Evolutionary conservation across 2,797 vertebrate species (phyloP).

Genomic region (Cetoscarus ocellatus): DNA sequence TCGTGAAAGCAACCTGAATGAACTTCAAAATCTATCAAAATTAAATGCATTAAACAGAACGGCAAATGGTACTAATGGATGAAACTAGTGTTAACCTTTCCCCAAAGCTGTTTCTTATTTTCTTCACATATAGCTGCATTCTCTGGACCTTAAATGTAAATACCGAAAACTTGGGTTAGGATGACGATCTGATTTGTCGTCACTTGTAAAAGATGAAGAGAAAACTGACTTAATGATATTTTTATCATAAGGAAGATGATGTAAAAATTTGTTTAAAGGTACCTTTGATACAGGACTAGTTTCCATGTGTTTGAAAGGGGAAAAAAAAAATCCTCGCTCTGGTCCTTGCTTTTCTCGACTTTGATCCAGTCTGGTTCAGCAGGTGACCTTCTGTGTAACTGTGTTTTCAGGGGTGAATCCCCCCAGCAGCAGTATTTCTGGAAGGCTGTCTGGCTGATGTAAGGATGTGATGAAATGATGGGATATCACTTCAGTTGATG

Average conservation of each 20-base stretch:
- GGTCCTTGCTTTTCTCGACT: conserved; percentile 16
- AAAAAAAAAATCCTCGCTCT: conserved; percentile 2
- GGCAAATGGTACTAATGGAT: too few species aligned
- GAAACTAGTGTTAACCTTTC: too few species aligned
- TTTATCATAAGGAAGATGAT: conserved; percentile 21
- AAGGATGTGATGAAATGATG: conserved; percentile 71
- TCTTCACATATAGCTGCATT: too few species aligned
- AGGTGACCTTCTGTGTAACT: conserved; percentile 28
- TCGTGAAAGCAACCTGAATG: too few species aligned
- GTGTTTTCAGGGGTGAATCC: conserved; percentile 30
- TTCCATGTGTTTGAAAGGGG: conserved; percentile 6
- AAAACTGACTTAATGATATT: neutral
- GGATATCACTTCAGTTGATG: conserved; percentile 67
- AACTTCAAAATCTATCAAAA: too few species aligned
- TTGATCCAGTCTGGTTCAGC: conserved; percentile 43
- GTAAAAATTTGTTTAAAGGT: conserved; percentile 18
- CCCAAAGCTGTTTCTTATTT: too few species aligned
- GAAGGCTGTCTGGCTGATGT: conserved; percentile 64
- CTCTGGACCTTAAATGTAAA: neutral
- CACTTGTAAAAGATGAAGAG: neutral
- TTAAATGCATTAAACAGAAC: too few species aligned
- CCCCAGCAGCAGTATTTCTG: conserved; percentile 41
- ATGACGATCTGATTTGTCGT: neutral
- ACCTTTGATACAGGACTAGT: conserved; percentile 30
- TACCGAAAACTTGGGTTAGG: too few species aligned